Base-by-base conservation (phyloP, 2,113 vertebrate species). In the Grus americana region DNA sequence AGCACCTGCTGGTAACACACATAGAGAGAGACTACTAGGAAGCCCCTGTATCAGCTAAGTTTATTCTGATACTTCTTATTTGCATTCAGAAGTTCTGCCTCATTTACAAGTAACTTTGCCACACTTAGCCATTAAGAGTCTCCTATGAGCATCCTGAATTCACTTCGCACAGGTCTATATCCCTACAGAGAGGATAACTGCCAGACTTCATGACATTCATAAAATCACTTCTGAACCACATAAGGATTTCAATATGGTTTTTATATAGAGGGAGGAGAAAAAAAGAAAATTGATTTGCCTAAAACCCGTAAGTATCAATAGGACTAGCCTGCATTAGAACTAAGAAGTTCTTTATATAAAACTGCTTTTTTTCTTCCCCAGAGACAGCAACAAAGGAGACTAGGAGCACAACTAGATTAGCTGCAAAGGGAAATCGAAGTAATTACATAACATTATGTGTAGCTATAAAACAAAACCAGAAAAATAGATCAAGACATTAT, bases 21-120 rank as follows among this genome's bases (percentile, higher is more conserved):
- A 42, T 3, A 11, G 8, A 11, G 9, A 34, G 5, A 70, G 5
- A 62, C 19, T 22, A 73, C 12, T 15, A 57, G 68, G 30, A 46
- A 76, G 29, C 9, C 32, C 15, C 26, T 29, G 5, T 15, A 72
- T 40, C 23, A 38, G 24, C 1, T 24, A 58, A 50, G 27, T 57
- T 55, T 73, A 4, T 46, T 61, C 23, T 0, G 0, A 44, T n/a
- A 46, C 4, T 47, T 46, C 55, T 79, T 47, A 4, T 29, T 27
- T 86, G 46, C 54, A 87, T 2, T 5, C 29, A 22, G 21, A 30
- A 66, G 7, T 58, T 78, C 49, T 52, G 22, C 7, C 18, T 50
- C 55, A n/a, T 74, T 76, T 57, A 19, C 11, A 49, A 50, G 36
- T 3, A 52, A 12, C 14, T 86, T 20, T 67, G 24, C n/a, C 42